Evolutionary conservation across 2,113 vertebrate species (phyloP).

Genomic region (Vireo altiloquus): DNA sequence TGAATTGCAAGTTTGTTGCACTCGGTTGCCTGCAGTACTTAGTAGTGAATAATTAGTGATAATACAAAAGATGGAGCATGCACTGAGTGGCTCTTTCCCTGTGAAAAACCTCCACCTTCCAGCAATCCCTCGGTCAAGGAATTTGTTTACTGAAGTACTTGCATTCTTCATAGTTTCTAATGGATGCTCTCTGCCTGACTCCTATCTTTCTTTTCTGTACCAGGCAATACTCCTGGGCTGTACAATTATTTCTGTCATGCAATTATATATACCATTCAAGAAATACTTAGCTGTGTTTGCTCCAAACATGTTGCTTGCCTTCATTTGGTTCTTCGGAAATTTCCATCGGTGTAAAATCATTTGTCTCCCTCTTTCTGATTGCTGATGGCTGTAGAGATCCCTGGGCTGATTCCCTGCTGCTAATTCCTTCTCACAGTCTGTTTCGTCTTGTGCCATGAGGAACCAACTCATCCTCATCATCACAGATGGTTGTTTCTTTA

Average conservation of each 20-base stretch:
- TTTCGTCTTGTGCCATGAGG: fast-evolving
- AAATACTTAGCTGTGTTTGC: background rate
- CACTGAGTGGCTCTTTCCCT: background rate
- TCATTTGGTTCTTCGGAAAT: background rate
- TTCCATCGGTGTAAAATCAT: fast-evolving
- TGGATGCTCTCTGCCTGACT: background rate
- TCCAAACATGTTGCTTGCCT: background rate
- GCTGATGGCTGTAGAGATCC: background rate
- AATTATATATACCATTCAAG: background rate
- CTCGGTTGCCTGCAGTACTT: background rate
- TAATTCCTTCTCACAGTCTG: fast-evolving
- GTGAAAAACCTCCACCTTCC: background rate
- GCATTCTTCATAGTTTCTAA: background rate
- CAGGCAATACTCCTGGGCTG: background rate
- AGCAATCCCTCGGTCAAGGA: background rate
- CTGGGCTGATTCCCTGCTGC: fast-evolving
- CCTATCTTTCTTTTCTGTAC: background rate
- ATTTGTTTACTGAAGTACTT: background rate
- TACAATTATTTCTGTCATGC: background rate
- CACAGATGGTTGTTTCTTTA: fast-evolving
- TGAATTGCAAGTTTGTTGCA: background rate
- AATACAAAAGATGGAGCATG: background rate
- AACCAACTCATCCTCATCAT: background rate
- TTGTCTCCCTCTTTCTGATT: background rate
- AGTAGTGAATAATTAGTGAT: background rate